phyloP scores from a whole-genome alignment of 1,140 invertebrate species.

The Achroia grisella region DNA sequence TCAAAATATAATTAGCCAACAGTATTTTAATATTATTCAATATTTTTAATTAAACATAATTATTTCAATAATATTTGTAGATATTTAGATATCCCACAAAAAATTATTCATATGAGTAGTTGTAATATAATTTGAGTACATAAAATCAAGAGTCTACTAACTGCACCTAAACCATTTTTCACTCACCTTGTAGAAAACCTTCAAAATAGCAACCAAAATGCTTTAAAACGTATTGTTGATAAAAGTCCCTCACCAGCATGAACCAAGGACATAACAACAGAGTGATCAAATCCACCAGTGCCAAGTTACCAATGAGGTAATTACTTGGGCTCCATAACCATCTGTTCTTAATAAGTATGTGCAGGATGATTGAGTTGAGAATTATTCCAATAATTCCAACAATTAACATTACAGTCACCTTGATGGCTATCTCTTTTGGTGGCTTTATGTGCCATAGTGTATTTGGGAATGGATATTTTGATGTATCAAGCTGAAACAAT shows the following conservation, averaged over 20 bases:
- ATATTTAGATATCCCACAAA: no score
- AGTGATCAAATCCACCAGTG: conserved; percentile 82
- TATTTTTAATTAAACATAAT: no score
- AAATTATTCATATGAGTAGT: no score
- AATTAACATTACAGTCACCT: conserved; percentile 75
- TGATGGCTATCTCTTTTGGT: conserved; percentile 76
- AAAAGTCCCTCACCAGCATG: conserved; percentile 81
- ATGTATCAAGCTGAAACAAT: conserved; percentile 60
- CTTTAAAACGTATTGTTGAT: conserved; percentile 84
- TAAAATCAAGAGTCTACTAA: no score
- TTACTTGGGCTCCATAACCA: conserved; percentile 85
- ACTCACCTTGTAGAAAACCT: conserved; percentile 79
- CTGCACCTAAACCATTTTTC: no score
- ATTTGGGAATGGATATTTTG: conserved; percentile 72
- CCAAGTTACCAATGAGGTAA: conserved; percentile 86
- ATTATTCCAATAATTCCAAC: conserved; percentile 80
- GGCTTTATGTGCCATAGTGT: conserved; percentile 77
- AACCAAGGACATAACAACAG: conserved; percentile 84
- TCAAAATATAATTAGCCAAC: no score
- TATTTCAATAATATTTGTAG: no score
- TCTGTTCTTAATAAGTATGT: conserved; percentile 79
- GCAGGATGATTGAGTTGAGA: conserved; percentile 82
- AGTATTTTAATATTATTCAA: no score
- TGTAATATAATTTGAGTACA: no score
- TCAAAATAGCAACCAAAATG: conserved; percentile 80